Conservation (phyloP, 2,113 vertebrate species). For the Spilogale gracilis region DNA sequence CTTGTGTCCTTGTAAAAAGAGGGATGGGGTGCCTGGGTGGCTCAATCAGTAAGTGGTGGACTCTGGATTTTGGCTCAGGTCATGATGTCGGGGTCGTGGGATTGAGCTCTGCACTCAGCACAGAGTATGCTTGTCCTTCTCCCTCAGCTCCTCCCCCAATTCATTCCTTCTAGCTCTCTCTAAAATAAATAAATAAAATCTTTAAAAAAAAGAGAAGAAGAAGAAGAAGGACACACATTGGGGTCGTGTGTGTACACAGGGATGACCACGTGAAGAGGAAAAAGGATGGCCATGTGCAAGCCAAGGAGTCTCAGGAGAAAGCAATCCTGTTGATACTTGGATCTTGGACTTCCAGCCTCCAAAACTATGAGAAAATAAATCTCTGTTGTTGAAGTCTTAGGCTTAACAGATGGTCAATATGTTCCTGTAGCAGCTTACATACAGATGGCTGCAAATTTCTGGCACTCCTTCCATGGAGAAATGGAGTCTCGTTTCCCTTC, state of each 20-base stretch:
- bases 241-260: not conserved
- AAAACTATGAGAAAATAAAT: not conserved
- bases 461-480: not conserved
- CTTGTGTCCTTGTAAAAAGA: not conserved
- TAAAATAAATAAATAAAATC: not conserved
- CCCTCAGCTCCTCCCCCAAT: not conserved
- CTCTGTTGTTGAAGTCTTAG: not conserved
- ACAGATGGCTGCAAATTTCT: not conserved
- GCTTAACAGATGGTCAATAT: not conserved
- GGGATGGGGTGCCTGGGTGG: not conserved
- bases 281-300: not conserved
- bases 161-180: not conserved
- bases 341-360: not conserved
- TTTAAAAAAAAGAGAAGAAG: not conserved
- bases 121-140: not conserved
- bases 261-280: not conserved
- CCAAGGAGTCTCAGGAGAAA: not conserved
- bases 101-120: not conserved
- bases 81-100: not conserved
- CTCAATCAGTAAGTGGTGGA: not conserved
- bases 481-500: not conserved
- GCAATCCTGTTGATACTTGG: not conserved
- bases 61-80: not conserved
- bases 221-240: not conserved
- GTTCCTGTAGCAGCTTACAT: not conserved